Conservation (phyloP, 2,888 invertebrate species). For the Matsumyia berberina region DNA sequence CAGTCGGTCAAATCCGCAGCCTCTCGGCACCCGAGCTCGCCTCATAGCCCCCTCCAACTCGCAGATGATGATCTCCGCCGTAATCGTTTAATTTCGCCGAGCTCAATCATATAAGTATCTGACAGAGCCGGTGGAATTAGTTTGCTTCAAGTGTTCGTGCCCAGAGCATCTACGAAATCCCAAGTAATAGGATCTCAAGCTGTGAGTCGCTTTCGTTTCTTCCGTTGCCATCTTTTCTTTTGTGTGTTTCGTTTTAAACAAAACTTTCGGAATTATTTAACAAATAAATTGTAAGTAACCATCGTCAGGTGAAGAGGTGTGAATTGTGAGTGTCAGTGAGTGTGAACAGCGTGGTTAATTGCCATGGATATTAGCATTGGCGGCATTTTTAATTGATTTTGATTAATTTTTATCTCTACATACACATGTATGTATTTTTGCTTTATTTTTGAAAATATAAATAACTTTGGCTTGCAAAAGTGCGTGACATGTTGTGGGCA, state of each 20-base stretch:
- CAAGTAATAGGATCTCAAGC: conserved; percentile 2
- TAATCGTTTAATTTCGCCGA: conserved; percentile 41
- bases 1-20: conserved; percentile 54
- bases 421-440: too few relatives aligned
- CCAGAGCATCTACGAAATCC: conserved; percentile 50
- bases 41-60: conserved; percentile 22
- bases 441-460: conserved; percentile 14
- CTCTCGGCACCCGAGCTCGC: conserved; percentile 16
- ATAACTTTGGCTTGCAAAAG: conserved; percentile 18
- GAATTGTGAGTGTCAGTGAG: conserved; percentile 15
- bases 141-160: conserved; percentile 59
- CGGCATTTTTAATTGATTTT: conserved; percentile 19
- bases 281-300: conserved; percentile 45
- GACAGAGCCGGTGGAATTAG: conserved; percentile 55
- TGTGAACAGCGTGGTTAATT: conserved; percentile 31
- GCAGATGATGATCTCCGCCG: conserved; percentile 38
- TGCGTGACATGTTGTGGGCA: conserved; percentile 19
- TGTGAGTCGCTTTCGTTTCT: conserved; percentile 1
- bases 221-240: not conserved
- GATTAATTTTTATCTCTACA: conserved; percentile 4
- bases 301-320: conserved; percentile 10
- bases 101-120: conserved; percentile 56
- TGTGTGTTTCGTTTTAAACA: conserved; percentile 1
- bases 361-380: conserved; percentile 9
- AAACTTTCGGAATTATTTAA: conserved; percentile 16